A percentile compares a stretch with the other conserved stretches of the same genome.
phyloP scores from a whole-genome alignment of 2,113 vertebrate species.

The Cyphomyrus discorhynchus region DNA sequence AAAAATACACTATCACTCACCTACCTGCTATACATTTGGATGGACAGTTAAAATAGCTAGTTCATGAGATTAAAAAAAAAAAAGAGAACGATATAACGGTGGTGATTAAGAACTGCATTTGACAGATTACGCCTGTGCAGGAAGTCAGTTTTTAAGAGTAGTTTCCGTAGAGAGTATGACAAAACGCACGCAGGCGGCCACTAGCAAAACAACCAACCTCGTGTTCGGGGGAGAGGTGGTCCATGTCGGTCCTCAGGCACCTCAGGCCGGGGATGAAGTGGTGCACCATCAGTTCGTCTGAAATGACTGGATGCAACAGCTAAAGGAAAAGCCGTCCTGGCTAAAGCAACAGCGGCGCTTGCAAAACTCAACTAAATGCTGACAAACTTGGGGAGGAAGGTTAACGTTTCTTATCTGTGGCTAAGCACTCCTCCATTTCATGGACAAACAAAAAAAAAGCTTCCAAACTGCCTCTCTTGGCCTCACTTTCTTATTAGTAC shows the following conservation, averaged over 20 bases:
- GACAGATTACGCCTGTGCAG: neutral
- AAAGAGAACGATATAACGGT: neutral
- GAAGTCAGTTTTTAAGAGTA: neutral
- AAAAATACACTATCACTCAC: neutral
- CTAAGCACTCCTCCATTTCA: neutral
- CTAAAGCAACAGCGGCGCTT: neutral
- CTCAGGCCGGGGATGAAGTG: conserved; percentile 95
- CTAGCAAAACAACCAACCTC: conserved; percentile 64
- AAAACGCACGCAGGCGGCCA: neutral
- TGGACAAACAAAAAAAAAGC: neutral
- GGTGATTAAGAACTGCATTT: neutral
- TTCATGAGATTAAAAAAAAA: neutral
- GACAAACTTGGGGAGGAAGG: neutral
- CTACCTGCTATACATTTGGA: neutral
- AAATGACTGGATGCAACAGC: conserved; percentile 78
- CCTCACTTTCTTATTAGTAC: neutral
- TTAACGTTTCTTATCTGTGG: neutral
- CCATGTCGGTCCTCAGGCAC: conserved; percentile 92
- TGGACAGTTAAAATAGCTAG: neutral
- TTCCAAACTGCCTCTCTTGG: neutral
- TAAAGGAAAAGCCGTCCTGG: conserved; percentile 53
- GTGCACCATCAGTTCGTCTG: conserved; percentile 95
- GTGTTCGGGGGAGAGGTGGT: conserved; percentile 93
- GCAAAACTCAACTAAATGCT: neutral
- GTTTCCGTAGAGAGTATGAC: no score